A percentile compares a stretch with the other conserved stretches of the same genome.
These are phyloP conservation scores for Ophraella communa DNA, from an alignment of 2,888 invertebrate genomes.

Conservation along the genomic window DNA sequence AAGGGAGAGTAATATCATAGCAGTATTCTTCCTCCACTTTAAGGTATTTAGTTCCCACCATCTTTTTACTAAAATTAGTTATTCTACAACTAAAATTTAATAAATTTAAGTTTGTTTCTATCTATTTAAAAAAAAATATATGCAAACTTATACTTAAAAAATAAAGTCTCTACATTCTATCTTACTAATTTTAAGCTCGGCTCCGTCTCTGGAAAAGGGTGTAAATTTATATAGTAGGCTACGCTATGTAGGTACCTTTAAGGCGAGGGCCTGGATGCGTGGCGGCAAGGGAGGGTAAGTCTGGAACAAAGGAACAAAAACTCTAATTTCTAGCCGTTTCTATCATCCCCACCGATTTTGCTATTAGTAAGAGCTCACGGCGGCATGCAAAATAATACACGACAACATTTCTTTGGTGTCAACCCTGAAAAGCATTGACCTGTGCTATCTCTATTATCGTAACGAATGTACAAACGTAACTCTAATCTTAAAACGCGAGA, in stretches of 20 bases:
- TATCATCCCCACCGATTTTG: slow-evolving; percentile 46
- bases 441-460: neutral
- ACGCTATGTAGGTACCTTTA: slow-evolving; percentile 54
- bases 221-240: slow-evolving; percentile 15
- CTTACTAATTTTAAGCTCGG: slow-evolving; percentile 16
- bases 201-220: slow-evolving; percentile 26
- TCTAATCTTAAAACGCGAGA: too few relatives aligned
- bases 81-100: too few relatives aligned
- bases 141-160: neutral
- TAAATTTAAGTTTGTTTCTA: neutral
- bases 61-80: too few relatives aligned
- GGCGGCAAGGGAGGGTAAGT: slow-evolving; percentile 58
- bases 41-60: too few relatives aligned
- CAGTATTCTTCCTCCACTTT: too few relatives aligned
- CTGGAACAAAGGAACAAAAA: slow-evolving; percentile 59
- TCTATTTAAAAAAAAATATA: neutral
- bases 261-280: slow-evolving; percentile 57
- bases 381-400: slow-evolving; percentile 45
- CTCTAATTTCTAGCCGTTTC: slow-evolving; percentile 54
- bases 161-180: neutral
- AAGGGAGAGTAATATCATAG: too few relatives aligned
- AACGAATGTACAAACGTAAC: neutral
- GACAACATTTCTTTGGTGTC: slow-evolving; percentile 36
- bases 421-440: neutral
- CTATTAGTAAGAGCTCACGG: slow-evolving; percentile 43